Base-by-base conservation (phyloP, 1,140 invertebrate species). In the Neodiprion lecontei region DNA sequence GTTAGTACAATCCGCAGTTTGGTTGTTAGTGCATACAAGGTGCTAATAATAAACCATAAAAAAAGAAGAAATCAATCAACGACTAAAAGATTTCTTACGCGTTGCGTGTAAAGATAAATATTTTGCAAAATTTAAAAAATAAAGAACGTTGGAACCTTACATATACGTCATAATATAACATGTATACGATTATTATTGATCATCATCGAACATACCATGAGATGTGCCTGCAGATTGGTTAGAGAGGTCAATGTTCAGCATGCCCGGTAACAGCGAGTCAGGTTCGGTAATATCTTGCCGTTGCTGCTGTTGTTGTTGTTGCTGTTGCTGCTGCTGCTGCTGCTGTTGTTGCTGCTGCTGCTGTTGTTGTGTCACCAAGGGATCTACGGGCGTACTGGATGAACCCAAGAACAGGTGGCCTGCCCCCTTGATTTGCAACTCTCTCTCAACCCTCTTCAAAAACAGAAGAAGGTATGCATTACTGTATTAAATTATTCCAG, bases 381-480 rank as follows among this genome's bases (percentile, higher is more conserved):
- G 17, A 21, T 81, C 79, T 40, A 75, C 48, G 14, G 82, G 23
- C 53, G 76, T 53, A 70, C 75, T 78, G 70, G 83, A 69, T 67
- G 80, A 74, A 70, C 78, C 84, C 12, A 89, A 76, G 75, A 90
- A 89, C 76, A 90, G 88, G 73, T 86, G 86, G 14, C 80, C 87
- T 74, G 83, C 89, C 53, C 85, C 90, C 81, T 94, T 94, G 69
- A 92, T 92, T 78, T 94, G 92, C 65, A 95, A 83, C 79, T 95
- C 93, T 76, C 92, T 88, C 83, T 95, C 94, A 69, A 95, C 93
- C 86, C 92, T 92, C 91, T 93, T 79, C 10, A 87, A 80, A 70
- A 81, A 76, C 75, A 75, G 65, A 74, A 5, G 28, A 40, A 40
- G 11, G 74, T 73, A 75, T 50, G 61, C 28, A 69, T 17, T 69